A percentile compares a stretch with the other conserved stretches of the same genome.
These are phyloP conservation scores for Micrastur ruficollis DNA, from an alignment of 2,797 vertebrate genomes.

Conservation along the genomic window DNA sequence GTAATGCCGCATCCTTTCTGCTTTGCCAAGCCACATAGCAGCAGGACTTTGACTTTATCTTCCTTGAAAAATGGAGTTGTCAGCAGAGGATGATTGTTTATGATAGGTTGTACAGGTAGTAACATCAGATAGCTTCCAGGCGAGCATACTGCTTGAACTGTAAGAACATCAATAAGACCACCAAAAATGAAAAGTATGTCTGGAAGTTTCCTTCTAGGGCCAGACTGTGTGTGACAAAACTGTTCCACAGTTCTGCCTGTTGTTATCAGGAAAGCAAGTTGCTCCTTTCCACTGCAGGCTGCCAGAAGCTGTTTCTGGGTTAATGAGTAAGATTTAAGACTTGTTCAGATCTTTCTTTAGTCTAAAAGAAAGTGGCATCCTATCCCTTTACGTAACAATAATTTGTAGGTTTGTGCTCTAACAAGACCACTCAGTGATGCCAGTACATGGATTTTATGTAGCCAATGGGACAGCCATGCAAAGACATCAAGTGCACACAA, in stretches of 20 bases:
- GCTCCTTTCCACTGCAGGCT: neutral
- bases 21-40: neutral
- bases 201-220: constrained; percentile 27
- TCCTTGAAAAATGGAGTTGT: constrained; percentile 32
- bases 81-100: constrained; percentile 48
- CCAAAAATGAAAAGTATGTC: constrained; percentile 23
- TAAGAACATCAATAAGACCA: constrained; percentile 24
- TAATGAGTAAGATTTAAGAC: neutral
- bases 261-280: neutral
- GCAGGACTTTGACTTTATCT: constrained; percentile 28
- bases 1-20: neutral
- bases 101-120: constrained; percentile 41
- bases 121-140: constrained; percentile 51
- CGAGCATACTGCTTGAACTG: constrained; percentile 9
- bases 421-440: neutral
- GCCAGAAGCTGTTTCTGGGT: neutral
- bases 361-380: neutral
- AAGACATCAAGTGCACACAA: neutral
- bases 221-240: neutral
- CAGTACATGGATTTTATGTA: neutral
- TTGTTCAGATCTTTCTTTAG: neutral
- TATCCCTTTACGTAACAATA: neutral
- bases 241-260: neutral
- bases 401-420: neutral
- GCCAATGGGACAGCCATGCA: neutral